Percentiles rank a stretch among this genome's conserved stretches.
Conservation (phyloP, 2,797 vertebrate species). For the Lithobates sylvaticus region DNA sequence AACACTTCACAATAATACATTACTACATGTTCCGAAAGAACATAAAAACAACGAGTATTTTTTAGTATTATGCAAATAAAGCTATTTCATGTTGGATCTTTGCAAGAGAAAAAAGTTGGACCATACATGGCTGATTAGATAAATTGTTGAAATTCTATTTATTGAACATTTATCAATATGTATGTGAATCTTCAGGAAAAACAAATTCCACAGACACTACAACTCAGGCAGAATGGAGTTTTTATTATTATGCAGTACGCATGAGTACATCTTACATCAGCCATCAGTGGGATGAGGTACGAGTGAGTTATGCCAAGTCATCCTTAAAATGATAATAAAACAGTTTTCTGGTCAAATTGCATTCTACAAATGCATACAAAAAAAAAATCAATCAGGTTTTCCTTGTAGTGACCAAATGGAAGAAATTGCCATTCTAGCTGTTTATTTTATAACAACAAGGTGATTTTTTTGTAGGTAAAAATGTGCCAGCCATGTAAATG, state of each 20-base stretch:
- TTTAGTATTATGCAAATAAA: not conserved
- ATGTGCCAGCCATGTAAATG: not conserved
- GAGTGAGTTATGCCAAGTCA: constrained; percentile 51
- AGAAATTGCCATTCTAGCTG: constrained; percentile 34
- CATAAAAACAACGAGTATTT: not conserved
- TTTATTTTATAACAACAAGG: constrained; percentile 38
- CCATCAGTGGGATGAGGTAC: constrained; percentile 55
- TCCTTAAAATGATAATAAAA: constrained; percentile 50
- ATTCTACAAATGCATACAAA: constrained; percentile 57
- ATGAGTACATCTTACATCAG: constrained; percentile 43
- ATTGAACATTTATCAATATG: constrained; percentile 47
- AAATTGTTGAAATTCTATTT: constrained; percentile 47
- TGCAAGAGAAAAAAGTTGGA: constrained; percentile 15
- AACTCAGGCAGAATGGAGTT: constrained; percentile 55
- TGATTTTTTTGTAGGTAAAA: constrained; percentile 23
- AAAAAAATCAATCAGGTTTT: constrained; percentile 59
- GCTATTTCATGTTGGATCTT: constrained; percentile 1
- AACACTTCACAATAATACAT: too few species aligned
- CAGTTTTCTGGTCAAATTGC: constrained; percentile 53
- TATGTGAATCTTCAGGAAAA: constrained; percentile 53
- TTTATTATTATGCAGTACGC: constrained; percentile 55
- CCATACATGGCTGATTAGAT: constrained; percentile 30
- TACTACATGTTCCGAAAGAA: not conserved
- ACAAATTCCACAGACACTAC: constrained; percentile 44
- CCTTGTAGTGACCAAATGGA: constrained; percentile 45